Percentiles rank a stretch among this genome's conserved stretches.
phyloP scores from a whole-genome alignment of 2,888 invertebrate species.

The Ypsolopha sequella region DNA sequence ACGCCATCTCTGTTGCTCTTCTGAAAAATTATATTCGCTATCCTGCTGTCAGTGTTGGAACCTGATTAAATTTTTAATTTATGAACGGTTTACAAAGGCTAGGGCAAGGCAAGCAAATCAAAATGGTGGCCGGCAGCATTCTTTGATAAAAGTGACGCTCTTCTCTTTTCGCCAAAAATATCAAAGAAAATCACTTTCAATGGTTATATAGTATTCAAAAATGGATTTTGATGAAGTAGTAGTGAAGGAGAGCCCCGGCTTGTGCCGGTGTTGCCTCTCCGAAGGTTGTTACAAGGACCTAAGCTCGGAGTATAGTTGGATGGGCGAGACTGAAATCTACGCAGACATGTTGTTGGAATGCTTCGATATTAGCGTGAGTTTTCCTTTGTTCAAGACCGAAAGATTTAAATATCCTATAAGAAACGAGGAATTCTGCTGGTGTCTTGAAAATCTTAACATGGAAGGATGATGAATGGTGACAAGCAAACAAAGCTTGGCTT shows the following conservation, averaged over 20 bases:
- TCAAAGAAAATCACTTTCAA: neutral
- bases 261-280: slow-evolving; percentile 62
- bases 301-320: slow-evolving; percentile 52
- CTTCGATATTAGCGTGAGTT: slow-evolving; percentile 60
- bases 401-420: too few relatives aligned
- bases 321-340: slow-evolving; percentile 59
- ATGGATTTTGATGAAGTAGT: slow-evolving; percentile 58
- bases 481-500: too few relatives aligned
- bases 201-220: neutral
- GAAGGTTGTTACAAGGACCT: slow-evolving; percentile 63
- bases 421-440: too few relatives aligned
- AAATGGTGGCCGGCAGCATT: slow-evolving; percentile 4
- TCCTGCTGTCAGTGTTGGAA: too few relatives aligned
- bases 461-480: too few relatives aligned
- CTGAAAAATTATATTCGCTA: too few relatives aligned
- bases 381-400: neutral
- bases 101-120: neutral
- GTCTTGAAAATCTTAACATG: too few relatives aligned
- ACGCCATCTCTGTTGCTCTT: too few relatives aligned
- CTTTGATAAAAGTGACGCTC: neutral
- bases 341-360: slow-evolving; percentile 62
- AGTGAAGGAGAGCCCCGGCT: slow-evolving; percentile 56
- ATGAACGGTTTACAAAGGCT: neutral
- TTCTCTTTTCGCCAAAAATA: neutral
- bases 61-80: too few relatives aligned